Percentiles rank a stretch among this genome's conserved stretches.
Conservation (phyloP, 2,113 vertebrate species). For the Falcunculus frontatus region DNA sequence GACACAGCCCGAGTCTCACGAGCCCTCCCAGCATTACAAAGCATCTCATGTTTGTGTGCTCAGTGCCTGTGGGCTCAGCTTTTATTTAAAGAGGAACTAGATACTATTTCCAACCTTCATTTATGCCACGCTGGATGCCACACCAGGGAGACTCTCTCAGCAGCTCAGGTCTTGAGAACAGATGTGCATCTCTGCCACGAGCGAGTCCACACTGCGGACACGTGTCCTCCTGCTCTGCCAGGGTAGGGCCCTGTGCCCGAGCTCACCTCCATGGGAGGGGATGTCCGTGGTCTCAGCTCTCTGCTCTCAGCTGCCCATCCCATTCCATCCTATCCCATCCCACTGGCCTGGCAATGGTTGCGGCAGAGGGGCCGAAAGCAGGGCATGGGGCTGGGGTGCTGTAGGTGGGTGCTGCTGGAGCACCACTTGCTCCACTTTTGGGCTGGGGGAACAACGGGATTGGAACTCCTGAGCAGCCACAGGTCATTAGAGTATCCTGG, state of each 20-base stretch:
- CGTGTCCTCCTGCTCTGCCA: background rate
- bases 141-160: background rate
- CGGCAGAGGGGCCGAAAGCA: background rate
- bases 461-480: background rate
- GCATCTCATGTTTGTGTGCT: background rate
- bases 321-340: background rate
- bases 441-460: background rate
- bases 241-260: accelerated
- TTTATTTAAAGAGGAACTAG: background rate
- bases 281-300: background rate
- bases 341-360: background rate
- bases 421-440: background rate
- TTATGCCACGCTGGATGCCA: background rate
- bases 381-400: accelerated
- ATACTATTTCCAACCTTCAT: background rate
- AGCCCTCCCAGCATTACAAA: background rate
- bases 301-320: background rate
- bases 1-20: background rate
- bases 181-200: background rate
- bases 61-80: background rate
- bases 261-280: background rate
- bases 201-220: accelerated
- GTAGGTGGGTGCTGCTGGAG: background rate
- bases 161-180: background rate
- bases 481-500: background rate